Conservation (phyloP, 2,113 vertebrate species). For the Xiphophorus hellerii region DNA sequence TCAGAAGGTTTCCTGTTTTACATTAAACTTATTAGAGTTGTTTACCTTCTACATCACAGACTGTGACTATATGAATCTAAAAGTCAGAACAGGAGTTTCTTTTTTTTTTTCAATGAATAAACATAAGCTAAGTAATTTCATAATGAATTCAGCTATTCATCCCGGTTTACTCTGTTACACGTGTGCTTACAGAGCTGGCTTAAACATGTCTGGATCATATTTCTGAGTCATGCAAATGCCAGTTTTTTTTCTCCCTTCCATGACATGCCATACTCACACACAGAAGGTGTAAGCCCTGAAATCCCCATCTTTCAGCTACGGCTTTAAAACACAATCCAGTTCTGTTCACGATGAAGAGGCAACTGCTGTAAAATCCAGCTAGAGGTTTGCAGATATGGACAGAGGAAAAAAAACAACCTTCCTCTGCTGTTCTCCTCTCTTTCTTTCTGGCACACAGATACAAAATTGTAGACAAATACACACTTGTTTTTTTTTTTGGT, state of each 20-base stretch:
- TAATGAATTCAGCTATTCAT: not conserved
- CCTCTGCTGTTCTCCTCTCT: slow-evolving; percentile 14
- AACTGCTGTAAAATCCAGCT: slow-evolving; percentile 61
- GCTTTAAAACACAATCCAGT: slow-evolving; percentile 53
- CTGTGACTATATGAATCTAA: too few species aligned
- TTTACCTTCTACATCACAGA: too few species aligned
- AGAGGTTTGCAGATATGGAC: slow-evolving; percentile 57
- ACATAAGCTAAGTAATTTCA: not conserved
- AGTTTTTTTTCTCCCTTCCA: not conserved
- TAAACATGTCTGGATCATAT: not conserved
- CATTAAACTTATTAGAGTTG: too few species aligned
- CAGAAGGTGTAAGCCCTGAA: slow-evolving; percentile 45
- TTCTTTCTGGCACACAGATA: slow-evolving; percentile 5
- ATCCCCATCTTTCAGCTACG: slow-evolving; percentile 40
- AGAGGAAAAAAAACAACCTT: slow-evolving; percentile 31
- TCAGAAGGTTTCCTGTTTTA: too few species aligned
- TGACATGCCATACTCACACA: slow-evolving; percentile 16
- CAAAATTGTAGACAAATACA: slow-evolving; percentile 22
- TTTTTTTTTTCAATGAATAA: too few species aligned
- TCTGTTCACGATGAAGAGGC: slow-evolving; percentile 63
- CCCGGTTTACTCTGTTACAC: not conserved
- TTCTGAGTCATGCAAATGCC: not conserved
- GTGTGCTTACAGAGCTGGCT: not conserved
- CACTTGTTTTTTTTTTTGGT: slow-evolving; percentile 3
- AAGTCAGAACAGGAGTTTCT: too few species aligned